These are phyloP conservation scores for Sprattus sprattus DNA, from an alignment of 2,113 vertebrate species.

Conservation along the genomic window DNA sequence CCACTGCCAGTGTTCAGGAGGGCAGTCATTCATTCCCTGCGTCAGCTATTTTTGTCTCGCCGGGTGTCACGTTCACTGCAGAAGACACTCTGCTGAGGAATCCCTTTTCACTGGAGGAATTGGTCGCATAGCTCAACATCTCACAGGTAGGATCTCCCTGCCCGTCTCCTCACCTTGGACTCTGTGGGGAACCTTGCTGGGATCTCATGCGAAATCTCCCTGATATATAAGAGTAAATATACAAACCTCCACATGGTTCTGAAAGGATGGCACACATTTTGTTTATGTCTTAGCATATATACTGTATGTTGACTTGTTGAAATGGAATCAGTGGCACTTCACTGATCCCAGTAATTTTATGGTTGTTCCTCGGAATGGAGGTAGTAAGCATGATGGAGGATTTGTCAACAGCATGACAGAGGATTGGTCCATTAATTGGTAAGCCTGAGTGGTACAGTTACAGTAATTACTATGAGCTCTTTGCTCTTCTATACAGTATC, in stretches of 20 bases:
- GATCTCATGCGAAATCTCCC: neutral
- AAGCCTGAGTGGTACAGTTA: too few species aligned
- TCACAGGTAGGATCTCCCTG: neutral
- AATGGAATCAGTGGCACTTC: neutral
- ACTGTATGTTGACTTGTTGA: neutral
- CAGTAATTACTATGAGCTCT: too few species aligned
- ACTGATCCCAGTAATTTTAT: neutral
- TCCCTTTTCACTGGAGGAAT: neutral
- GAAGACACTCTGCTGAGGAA: neutral
- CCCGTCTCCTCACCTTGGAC: neutral
- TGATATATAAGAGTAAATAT: neutral
- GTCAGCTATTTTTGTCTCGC: constrained; percentile 1
- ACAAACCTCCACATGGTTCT: neutral
- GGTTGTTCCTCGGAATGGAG: neutral
- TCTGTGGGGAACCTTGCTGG: neutral
- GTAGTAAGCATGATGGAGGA: neutral
- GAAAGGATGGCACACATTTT: neutral
- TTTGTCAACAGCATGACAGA: neutral
- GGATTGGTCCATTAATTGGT: too few species aligned
- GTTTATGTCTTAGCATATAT: too few species aligned
- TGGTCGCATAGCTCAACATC: neutral
- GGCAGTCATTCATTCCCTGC: neutral
- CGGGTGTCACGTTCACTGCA: constrained; percentile 3
- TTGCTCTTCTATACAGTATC: too few species aligned
- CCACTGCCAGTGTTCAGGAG: neutral